Percentiles rank a stretch among this genome's conserved stretches.
phyloP scores from a whole-genome alignment of 2,888 invertebrate species.

The Anthrax anthrax region DNA sequence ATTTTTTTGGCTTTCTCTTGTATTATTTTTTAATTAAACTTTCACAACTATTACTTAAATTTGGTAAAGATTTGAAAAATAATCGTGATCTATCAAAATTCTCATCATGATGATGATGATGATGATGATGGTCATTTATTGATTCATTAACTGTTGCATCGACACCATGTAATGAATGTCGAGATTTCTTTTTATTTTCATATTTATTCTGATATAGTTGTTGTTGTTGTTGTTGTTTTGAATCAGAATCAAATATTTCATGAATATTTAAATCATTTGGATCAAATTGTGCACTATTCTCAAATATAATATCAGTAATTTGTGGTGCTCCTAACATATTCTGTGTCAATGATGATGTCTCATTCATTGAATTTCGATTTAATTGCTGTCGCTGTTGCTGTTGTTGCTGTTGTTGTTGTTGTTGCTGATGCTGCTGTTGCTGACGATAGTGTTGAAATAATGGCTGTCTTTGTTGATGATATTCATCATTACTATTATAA shows the following conservation, averaged over 20 bases:
- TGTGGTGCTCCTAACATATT: conserved; percentile 13
- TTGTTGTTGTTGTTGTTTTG: conserved; percentile 16
- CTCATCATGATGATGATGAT: too few species aligned
- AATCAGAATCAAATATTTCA: conserved; percentile 34
- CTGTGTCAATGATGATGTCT: not conserved
- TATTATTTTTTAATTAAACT: conserved; percentile 41
- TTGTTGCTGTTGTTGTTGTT: not conserved
- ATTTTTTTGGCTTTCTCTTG: too few species aligned
- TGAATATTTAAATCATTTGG: conserved; percentile 35
- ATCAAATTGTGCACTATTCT: conserved; percentile 34
- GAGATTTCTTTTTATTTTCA: conserved; percentile 4
- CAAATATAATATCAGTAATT: conserved; percentile 21
- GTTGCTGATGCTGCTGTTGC: not conserved
- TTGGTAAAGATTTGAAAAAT: conserved; percentile 50
- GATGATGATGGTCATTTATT: conserved; percentile 12
- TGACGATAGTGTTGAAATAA: conserved; percentile 1
- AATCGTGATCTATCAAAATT: conserved; percentile 25
- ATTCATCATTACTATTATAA: not conserved
- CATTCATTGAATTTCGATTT: not conserved
- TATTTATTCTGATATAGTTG: conserved; percentile 6
- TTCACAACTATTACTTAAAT: conserved; percentile 54
- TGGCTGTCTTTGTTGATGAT: not conserved
- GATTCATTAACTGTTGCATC: conserved; percentile 17
- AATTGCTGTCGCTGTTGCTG: not conserved
- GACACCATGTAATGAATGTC: conserved; percentile 21